Conservation (phyloP, 2,888 invertebrate genomes). For the Cabera pusaria region DNA sequence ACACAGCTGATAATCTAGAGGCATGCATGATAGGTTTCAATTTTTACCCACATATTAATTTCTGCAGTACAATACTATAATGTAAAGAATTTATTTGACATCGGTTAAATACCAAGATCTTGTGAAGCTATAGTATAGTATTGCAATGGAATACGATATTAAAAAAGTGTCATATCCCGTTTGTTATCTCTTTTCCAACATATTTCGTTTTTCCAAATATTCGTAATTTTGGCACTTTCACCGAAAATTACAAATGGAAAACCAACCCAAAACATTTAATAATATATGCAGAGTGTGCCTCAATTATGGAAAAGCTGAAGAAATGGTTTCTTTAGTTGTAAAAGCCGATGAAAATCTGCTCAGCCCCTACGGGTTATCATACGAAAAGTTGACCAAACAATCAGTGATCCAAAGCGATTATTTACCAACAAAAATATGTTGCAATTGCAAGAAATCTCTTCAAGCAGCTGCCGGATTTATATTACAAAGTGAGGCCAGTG, state of each 20-base stretch:
- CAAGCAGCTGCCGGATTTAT: constrained; percentile 63
- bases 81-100: too few relatives aligned
- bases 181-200: too few relatives aligned
- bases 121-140: too few relatives aligned
- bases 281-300: constrained; percentile 65
- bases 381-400: constrained; percentile 51
- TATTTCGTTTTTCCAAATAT: too few relatives aligned
- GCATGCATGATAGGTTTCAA: too few relatives aligned
- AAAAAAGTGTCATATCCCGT: too few relatives aligned
- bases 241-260: constrained; percentile 43
- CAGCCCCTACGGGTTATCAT: constrained; percentile 57
- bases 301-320: constrained; percentile 38
- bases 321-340: constrained; percentile 56
- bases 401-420: constrained; percentile 45
- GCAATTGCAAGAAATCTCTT: constrained; percentile 53
- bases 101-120: too few relatives aligned
- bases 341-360: constrained; percentile 44
- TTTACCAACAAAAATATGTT: constrained; percentile 59
- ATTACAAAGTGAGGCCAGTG: constrained; percentile 55
- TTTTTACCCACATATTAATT: too few relatives aligned
- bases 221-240: too few relatives aligned
- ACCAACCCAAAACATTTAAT: constrained; percentile 47
- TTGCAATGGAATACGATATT: too few relatives aligned
- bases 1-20: too few relatives aligned
- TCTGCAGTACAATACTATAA: too few relatives aligned